Base-by-base conservation (phyloP, 2,888 invertebrate species). In the Lasioglossum marginatum region DNA sequence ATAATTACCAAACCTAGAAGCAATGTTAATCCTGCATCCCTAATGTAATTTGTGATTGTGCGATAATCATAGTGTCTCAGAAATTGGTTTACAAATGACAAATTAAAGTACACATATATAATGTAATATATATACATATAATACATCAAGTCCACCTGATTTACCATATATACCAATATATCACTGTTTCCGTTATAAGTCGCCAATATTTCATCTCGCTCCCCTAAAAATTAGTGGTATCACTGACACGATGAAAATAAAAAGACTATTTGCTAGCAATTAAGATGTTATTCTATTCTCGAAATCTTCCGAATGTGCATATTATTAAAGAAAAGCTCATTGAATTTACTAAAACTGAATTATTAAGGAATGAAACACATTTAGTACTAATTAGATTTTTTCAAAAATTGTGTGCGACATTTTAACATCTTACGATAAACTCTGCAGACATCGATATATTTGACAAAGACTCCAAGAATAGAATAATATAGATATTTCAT, bases 1-100 rank as follows among this genome's bases (percentile, higher is more conserved):
- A 77, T 87, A 81, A 88, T 77, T 88, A 88, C 85, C 81, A 70
- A 89, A 77, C 71, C 77, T 66, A 83, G 88, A 92, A 93, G 93
- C 92, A 93, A 93, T 93, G 88, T 81, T 87, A 85, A 88, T 87
- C 83, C 87, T 82, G 68, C 81, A 86, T 83, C 75, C 83, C 60
- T 83, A 79, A 86, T 81, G 48, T 74, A 83, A 83, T 57, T 86
- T 83, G 87, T 81, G 90, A 92, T 91, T 86, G 86, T 89, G 87
- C 91, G 91, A 92, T 92, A 92, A 92, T 92, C 87, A 88, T 90
- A 91, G 90, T 92, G 90, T 91, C 91, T 91, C 81, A 85, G 81
- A 82, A 85, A 73, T 79, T 82, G 82, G 57, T 81, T 80, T 75
- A 82, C 63, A 84, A 80, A 78, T 88, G 80, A 84, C 77, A 81